Conservation (phyloP, 2,888 invertebrate genomes). For the Tipula unca region DNA sequence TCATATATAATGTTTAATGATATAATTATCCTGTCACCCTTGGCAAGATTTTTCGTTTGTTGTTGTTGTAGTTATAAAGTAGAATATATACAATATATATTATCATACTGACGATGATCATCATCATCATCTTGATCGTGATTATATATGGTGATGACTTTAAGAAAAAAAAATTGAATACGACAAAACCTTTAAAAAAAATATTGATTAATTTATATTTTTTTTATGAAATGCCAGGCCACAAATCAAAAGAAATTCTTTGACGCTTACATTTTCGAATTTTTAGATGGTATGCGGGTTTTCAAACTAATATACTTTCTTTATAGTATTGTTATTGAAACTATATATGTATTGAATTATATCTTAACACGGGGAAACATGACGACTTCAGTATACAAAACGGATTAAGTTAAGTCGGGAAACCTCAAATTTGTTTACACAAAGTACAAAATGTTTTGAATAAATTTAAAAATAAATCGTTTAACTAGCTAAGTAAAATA, state of each 20-base stretch:
- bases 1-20: constrained; percentile 14
- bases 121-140: not conserved
- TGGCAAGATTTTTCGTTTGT: not conserved
- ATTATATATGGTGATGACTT: constrained; percentile 2
- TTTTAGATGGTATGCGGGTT: no score
- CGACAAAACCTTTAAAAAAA: not conserved
- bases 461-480: no score
- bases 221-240: not conserved
- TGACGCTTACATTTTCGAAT: not conserved
- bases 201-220: not conserved
- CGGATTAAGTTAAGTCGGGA: no score
- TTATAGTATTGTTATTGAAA: no score
- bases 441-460: no score
- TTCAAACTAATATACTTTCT: no score
- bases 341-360: no score
- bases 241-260: not conserved
- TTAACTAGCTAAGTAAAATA: no score
- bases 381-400: no score
- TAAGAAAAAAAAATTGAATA: not conserved
- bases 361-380: no score
- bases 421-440: no score
- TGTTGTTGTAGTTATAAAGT: not conserved
- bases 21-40: not conserved
- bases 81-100: not conserved
- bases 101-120: not conserved